Evolutionary conservation across 2,113 vertebrate species (phyloP).

Genomic region (Mus pahari): DNA sequence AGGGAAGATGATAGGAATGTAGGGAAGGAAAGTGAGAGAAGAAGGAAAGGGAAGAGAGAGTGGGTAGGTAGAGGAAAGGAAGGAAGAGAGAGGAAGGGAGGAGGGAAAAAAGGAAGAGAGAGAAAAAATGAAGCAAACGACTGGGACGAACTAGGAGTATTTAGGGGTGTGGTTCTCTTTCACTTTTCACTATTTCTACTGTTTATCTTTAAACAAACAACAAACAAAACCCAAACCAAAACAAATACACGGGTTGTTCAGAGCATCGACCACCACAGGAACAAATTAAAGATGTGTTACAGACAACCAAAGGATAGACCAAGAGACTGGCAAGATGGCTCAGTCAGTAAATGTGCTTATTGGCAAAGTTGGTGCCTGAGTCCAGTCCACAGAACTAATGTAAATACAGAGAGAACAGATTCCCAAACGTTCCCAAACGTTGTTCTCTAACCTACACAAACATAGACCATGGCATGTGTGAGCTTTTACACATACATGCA

Average conservation of each 20-base stretch:
- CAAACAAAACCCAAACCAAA: not conserved
- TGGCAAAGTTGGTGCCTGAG: not conserved
- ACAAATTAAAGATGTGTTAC: not conserved
- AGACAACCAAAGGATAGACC: not conserved
- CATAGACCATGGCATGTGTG: not conserved
- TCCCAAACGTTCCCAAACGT: not conserved
- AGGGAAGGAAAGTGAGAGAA: not conserved
- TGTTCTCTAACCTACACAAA: not conserved
- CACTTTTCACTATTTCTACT: not conserved
- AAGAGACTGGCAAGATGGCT: not conserved
- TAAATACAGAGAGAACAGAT: not conserved
- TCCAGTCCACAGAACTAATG: not conserved
- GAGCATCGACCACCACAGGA: not conserved
- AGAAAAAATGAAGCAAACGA: not conserved
- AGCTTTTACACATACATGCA: not conserved
- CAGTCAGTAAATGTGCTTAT: not conserved
- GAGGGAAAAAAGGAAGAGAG: not conserved
- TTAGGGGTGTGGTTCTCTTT: not conserved
- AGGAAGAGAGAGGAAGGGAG: not conserved
- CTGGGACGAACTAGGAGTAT: not conserved
- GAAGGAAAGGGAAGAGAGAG: not conserved
- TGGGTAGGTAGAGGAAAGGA: too few relatives aligned
- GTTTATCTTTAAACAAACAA: not conserved
- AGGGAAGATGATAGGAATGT: too few relatives aligned
- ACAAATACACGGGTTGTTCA: not conserved